Percentiles rank a stretch among this genome's conserved stretches.
Evolutionary conservation across 1,140 invertebrate genomes (phyloP).

Genomic region (Oryctes rhinoceros): DNA sequence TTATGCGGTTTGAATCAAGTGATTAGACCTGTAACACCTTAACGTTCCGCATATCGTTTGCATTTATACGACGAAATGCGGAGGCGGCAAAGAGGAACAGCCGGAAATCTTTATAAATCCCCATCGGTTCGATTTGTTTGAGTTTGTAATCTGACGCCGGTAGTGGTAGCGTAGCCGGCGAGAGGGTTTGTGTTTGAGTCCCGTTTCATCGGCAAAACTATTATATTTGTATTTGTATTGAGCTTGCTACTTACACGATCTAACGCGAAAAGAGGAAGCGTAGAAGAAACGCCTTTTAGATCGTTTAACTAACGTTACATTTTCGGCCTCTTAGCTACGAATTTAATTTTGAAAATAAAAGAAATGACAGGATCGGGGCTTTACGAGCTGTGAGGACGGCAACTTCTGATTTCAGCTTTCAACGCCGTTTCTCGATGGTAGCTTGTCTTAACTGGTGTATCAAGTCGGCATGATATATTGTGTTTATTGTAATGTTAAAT

Average conservation of each 20-base stretch:
- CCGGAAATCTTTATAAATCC: neutral
- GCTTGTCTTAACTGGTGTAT: too few species aligned
- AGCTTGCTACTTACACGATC: neutral
- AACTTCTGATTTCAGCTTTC: too few species aligned
- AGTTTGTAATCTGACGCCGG: slow-evolving; percentile 11
- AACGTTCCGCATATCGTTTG: slow-evolving; percentile 8
- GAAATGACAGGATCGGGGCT: too few species aligned
- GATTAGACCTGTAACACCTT: slow-evolving; percentile 7
- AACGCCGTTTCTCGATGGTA: too few species aligned
- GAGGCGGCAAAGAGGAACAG: neutral
- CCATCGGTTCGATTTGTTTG: slow-evolving; percentile 13
- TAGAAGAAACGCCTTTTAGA: too few species aligned
- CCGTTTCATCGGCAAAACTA: neutral
- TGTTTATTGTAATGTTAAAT: too few species aligned
- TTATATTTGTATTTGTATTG: neutral
- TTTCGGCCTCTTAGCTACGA: too few species aligned
- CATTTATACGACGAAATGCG: neutral
- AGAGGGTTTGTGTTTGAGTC: neutral
- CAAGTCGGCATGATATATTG: too few species aligned
- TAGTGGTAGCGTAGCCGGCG: neutral
- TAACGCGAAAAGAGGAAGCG: too few species aligned
- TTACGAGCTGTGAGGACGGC: too few species aligned
- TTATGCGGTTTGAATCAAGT: slow-evolving; percentile 4
- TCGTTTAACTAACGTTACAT: too few species aligned
- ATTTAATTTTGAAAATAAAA: too few species aligned